A percentile compares a stretch with the other conserved stretches of the same genome.
These are phyloP conservation scores for Proales similis DNA, from an alignment of 1,140 invertebrate species.

Conservation along the genomic window DNA sequence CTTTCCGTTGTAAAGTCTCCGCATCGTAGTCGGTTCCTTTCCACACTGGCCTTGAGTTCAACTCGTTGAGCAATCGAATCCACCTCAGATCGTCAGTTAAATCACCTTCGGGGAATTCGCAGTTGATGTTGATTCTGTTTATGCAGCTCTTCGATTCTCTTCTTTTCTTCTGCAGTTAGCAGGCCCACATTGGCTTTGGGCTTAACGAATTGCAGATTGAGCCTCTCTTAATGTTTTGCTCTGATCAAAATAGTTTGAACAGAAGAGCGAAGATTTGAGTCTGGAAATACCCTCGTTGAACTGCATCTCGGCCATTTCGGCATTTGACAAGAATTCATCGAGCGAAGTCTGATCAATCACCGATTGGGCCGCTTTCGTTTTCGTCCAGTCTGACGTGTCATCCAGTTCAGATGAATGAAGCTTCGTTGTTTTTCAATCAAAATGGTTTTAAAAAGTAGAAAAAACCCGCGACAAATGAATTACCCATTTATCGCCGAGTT, in stretches of 20 bases:
- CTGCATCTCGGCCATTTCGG: slow-evolving; percentile 82
- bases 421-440: slow-evolving; percentile 51
- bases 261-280: not conserved
- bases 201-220: slow-evolving; percentile 73
- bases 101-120: slow-evolving; percentile 67
- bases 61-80: slow-evolving; percentile 39
- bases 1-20: slow-evolving; percentile 67
- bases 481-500: slow-evolving; percentile 24
- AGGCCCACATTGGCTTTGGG: slow-evolving; percentile 59
- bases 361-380: slow-evolving; percentile 73
- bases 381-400: slow-evolving; percentile 81
- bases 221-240: slow-evolving; percentile 60
- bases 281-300: slow-evolving; percentile 60
- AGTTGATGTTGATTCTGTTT: slow-evolving; percentile 62
- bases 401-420: slow-evolving; percentile 75
- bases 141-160: slow-evolving; percentile 59
- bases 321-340: slow-evolving; percentile 87
- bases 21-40: slow-evolving; percentile 61
- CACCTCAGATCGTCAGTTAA: slow-evolving; percentile 18
- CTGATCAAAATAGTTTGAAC: slow-evolving; percentile 10
- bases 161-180: slow-evolving; percentile 61
- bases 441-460: not conserved
- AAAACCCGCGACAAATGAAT: not conserved
- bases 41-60: slow-evolving; percentile 68
- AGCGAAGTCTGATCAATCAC: slow-evolving; percentile 90